Evolutionary conservation across 2,113 vertebrate genomes (phyloP), one percentile per base, ranked within the genome.

Genomic region (Vimba vimba): DNA sequence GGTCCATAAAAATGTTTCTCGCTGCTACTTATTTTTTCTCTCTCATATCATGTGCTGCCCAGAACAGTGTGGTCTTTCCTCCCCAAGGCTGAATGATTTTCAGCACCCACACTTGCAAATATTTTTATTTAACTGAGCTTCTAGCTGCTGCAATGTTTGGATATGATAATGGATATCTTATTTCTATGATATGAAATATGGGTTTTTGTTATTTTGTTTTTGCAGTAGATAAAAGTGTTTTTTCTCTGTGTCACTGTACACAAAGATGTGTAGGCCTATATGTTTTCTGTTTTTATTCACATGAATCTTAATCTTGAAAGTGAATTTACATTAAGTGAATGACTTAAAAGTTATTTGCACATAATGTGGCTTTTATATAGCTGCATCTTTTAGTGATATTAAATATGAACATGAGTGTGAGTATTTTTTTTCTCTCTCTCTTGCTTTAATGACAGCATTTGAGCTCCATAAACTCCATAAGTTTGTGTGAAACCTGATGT

Each of bases 1-100:
- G 75, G 27, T 45, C 17, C 23, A 21, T 66, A 25, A 47, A 36
- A 66, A 81, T 47, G 39, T 15, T 60, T 79, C 50, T 60, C 0
- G 27, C 4, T 66, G 12, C 36, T 64, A 6, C 15, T 64, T 43
- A 66, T 50, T 17, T 52, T 81, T 81, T 81, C n/a, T 23, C n/a
- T 81, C 33, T 79, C 19, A 60, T 45, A 80, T 64, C 12, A 45
- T 81, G 23, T 66, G 13, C 55, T 79, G 5, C 11, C 33, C 57
- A 43, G 43, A 79, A 17, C 27, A 78, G n/a, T 25, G 36, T 50
- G 45, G 12, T 62, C n/a, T 50, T 81, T 81, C 7, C 25, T 30
- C 43, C 79, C 39, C 39, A 81, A 81, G 79, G 39, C 79, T 43
- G 59, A 81, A 81, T 66, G n/a, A 47, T 50, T 81, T 66, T 81